Evolutionary conservation across 2,888 invertebrate genomes (phyloP), one percentile per base, ranked within the genome.

Genomic region (Caenorhabditis afra): DNA sequence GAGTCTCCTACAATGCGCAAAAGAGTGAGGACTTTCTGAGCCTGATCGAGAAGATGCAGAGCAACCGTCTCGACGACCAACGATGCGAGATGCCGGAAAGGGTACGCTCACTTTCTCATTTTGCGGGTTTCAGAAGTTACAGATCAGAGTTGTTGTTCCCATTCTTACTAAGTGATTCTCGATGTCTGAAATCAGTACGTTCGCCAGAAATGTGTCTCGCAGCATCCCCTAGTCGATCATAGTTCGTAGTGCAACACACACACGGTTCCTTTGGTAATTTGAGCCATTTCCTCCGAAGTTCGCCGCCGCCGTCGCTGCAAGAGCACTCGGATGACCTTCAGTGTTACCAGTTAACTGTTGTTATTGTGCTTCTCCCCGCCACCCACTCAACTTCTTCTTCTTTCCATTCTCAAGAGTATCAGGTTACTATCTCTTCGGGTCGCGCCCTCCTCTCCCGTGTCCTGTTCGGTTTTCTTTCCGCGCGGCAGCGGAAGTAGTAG

Each of bases 41-140:
- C 91, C 93, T 97, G 89, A 93, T 98, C 90, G 96, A 97, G 92
- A 94, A 95, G 90, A 95, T 96, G 86, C 97, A 97, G 92, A 95
- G 95, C 92, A 95, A 95, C 87, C 94, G 97, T 81, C 92, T 97
- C 90, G 96, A 98, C 91, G 97, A 97, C 93, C 97, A 98, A 93
- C 94, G 97, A 92, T 97, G 97, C 91, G 95, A 95, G 88, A 93
- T 97, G 90, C 96, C 97, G 18, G 82, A 81, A 37, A 78, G 67
- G 79, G 82, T 85, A 41, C 45, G 74, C 50, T 7, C 49, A 53
- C 53, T 39, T 37, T 18, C 73, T 68, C 44, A 5, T 14, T 35
- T n/a, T n/a, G n/a, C 4, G 1, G 23, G n/a, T 29, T 29, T 29
- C 7, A 29, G 29, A 29, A 23, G n/a, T 55, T 55, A 39, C 11